Base-by-base conservation (phyloP, 2,888 invertebrate species). In the Lepeophtheirus nordmannii region DNA sequence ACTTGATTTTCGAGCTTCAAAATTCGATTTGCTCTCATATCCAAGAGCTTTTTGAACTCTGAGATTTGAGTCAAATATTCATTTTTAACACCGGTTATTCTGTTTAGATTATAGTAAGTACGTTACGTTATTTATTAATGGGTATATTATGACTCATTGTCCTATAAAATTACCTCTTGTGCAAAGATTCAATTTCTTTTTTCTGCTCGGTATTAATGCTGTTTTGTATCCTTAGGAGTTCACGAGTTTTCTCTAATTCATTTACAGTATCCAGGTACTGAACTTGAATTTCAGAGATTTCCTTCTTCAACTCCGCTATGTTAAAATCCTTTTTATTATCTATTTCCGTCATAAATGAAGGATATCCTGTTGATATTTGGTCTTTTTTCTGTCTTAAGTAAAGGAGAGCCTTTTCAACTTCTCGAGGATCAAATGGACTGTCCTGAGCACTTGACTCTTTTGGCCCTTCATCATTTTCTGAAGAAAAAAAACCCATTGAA, bases 191-290 rank as follows among this genome's bases (percentile, higher is more conserved):
- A 12, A 67, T 65, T 58, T 68, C 68, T 8, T 67, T 60, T 56
- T 67, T 65, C 30, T 68, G 68, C 37, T 57, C 68, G 10, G 23
- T 20, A 53, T 67, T 68, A 23, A 68, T 67, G 37, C 61, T 57
- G 14, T 30, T 65, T 46, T 68, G 68, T 12, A 68, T 60, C 11
- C 66, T 30, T 20, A 68, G 40, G 22, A 68, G 41, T 14, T 56
- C 60, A 12, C 62, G 41, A 9, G 62, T 62, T 37, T 68, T 68
- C 12, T 68, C 68, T 22, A 68, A 38, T 30, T 68, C 68, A 38
- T 62, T 60, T n/a, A 67, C 22, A 30, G 68, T 58, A n/a, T 68
- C 66, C 12, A 68, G 61, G 11, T 61, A 41, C n/a, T 61, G 68
- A 10, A 61, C 60, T 46, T 68, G 68, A 10, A 68, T 17, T n/a